Evolutionary conservation across 1,140 invertebrate genomes (phyloP).

Genomic region (Lordiphosa stackelbergi): DNA sequence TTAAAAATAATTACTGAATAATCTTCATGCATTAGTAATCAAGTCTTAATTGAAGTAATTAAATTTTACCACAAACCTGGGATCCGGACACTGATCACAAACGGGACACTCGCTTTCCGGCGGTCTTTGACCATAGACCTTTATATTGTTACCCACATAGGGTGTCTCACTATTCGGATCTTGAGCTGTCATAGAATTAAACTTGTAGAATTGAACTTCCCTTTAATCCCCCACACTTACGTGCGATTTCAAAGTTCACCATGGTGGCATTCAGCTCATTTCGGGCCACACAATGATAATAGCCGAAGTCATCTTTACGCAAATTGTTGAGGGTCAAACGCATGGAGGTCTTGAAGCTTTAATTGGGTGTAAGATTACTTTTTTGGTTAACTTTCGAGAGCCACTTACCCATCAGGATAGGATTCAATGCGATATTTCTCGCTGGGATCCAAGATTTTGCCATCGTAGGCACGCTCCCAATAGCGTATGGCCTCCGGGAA

Average conservation of each 20-base stretch:
- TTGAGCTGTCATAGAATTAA: slow-evolving; percentile 43
- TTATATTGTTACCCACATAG: slow-evolving; percentile 72
- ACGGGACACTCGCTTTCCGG: slow-evolving; percentile 81
- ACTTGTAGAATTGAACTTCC: not conserved
- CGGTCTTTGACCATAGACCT: slow-evolving; percentile 80
- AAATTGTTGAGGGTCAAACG: slow-evolving; percentile 85
- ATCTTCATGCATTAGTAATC: too few relatives aligned
- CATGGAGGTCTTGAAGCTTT: slow-evolving; percentile 79
- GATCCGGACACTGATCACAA: slow-evolving; percentile 79
- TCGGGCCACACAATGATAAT: slow-evolving; percentile 90
- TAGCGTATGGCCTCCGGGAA: slow-evolving; percentile 90
- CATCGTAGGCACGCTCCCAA: slow-evolving; percentile 88
- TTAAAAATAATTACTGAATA: too few relatives aligned
- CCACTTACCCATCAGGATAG: slow-evolving; percentile 77
- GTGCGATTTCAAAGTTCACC: slow-evolving; percentile 85
- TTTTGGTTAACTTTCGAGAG: not conserved
- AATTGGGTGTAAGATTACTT: not conserved
- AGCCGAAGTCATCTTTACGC: slow-evolving; percentile 82
- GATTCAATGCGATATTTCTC: slow-evolving; percentile 84
- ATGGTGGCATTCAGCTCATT: slow-evolving; percentile 88
- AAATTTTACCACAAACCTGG: slow-evolving; percentile 40
- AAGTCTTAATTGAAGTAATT: too few relatives aligned
- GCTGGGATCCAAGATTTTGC: slow-evolving; percentile 83
- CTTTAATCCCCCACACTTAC: slow-evolving; percentile 78
- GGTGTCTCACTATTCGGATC: slow-evolving; percentile 74